Conservation (phyloP, 2,113 vertebrate genomes). For the Halcyon senegalensis region DNA sequence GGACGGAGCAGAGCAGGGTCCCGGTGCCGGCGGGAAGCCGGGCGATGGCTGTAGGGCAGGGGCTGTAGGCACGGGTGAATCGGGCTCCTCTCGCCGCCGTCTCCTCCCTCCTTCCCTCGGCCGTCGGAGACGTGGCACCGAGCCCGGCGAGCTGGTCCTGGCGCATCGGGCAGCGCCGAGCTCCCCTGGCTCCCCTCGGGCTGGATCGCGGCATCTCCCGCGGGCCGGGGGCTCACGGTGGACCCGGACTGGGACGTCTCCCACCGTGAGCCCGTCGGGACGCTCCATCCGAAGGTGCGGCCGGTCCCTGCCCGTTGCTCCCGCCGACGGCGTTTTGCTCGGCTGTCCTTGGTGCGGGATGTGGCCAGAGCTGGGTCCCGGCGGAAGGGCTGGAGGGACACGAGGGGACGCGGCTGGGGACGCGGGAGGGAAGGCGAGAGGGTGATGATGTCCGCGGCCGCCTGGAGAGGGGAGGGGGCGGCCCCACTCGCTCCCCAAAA, state of each 20-base stretch:
- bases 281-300: too few relatives aligned
- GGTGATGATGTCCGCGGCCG: not conserved
- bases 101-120: not conserved
- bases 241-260: not conserved
- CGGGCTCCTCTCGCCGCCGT: not conserved
- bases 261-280: not conserved
- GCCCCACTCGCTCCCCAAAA: too few relatives aligned
- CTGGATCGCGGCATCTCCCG: not conserved
- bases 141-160: not conserved
- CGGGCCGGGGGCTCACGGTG: not conserved
- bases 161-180: not conserved
- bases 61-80: constrained; percentile 15
- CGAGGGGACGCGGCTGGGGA: not conserved
- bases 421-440: not conserved
- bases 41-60: not conserved
- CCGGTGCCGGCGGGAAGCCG: too few relatives aligned
- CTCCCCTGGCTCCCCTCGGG: not conserved
- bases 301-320: not conserved
- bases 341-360: not conserved
- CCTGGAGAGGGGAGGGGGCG: too few relatives aligned
- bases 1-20: too few relatives aligned
- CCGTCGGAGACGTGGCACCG: rapidly evolving
- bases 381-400: not conserved
- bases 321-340: not conserved
- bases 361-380: not conserved